A percentile compares a stretch with the other conserved stretches of the same genome.
These are phyloP conservation scores for Calliopsis andreniformis DNA, from an alignment of 1,140 invertebrate species.

Conservation along the genomic window DNA sequence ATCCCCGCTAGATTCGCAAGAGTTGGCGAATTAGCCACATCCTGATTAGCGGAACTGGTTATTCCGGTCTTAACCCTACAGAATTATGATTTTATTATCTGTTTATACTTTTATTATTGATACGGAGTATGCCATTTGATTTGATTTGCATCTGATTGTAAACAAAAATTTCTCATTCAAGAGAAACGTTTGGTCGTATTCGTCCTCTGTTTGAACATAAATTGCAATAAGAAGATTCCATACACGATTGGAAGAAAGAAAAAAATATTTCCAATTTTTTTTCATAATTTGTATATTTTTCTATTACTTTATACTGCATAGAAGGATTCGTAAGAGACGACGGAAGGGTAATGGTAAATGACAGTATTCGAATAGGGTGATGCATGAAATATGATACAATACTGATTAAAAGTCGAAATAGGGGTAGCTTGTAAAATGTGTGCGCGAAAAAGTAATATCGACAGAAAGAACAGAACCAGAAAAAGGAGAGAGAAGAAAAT, in stretches of 20 bases:
- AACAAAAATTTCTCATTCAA: too few relatives aligned
- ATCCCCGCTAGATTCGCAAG: not conserved
- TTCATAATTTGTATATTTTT: too few relatives aligned
- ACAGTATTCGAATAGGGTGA: not conserved
- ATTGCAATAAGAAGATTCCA: too few relatives aligned
- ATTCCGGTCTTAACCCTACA: not conserved
- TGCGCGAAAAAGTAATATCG: not conserved
- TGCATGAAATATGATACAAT: too few relatives aligned
- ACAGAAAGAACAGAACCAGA: slow-evolving; percentile 18
- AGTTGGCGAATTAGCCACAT: slow-evolving; percentile 22
- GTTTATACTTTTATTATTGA: not conserved
- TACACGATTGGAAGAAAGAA: not conserved
- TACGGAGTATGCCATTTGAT: too few relatives aligned
- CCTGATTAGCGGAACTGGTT: slow-evolving; percentile 33
- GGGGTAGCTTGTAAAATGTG: not conserved
- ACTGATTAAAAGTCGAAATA: slow-evolving; percentile 1
- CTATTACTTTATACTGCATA: too few relatives aligned
- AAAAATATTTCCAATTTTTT: not conserved
- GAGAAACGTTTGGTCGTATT: too few relatives aligned
- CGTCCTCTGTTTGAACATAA: too few relatives aligned
- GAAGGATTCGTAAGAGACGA: too few relatives aligned
- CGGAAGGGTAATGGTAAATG: not conserved
- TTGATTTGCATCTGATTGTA: too few relatives aligned
- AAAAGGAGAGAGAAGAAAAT: slow-evolving; percentile 1
- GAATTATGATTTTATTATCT: not conserved